phyloP scores from a whole-genome alignment of 2,888 invertebrate species.

The Noctua janthe region DNA sequence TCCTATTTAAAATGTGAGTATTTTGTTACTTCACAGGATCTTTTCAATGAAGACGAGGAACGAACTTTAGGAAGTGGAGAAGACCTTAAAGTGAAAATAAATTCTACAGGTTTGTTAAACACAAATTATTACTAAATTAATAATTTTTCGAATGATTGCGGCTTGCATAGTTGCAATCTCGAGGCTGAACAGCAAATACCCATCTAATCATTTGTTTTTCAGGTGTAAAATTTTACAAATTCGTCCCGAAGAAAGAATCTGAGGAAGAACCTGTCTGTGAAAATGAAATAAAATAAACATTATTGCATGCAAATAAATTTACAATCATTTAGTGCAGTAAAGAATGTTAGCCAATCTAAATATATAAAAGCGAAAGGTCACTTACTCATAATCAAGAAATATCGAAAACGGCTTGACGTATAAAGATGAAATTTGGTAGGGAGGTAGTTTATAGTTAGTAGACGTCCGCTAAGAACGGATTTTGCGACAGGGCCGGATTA shows the following conservation, averaged over 20 bases:
- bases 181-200: not conserved
- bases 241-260: constrained; percentile 67
- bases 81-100: constrained; percentile 87
- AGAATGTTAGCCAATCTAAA: not conserved
- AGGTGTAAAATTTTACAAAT: constrained; percentile 86
- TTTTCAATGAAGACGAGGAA: constrained; percentile 84
- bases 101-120: constrained; percentile 80
- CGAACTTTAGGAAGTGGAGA: constrained; percentile 73
- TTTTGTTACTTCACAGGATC: constrained; percentile 79
- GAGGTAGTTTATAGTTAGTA: too few species aligned
- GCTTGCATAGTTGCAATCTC: not conserved
- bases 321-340: not conserved
- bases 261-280: not conserved
- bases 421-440: too few species aligned
- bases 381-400: too few species aligned
- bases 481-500: too few species aligned
- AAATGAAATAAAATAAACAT: constrained; percentile 20
- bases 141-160: not conserved
- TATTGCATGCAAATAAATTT: not conserved
- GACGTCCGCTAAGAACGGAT: too few species aligned
- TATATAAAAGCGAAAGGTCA: too few species aligned
- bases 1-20: constrained; percentile 10
- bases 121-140: not conserved
- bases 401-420: too few species aligned
- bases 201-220: constrained; percentile 57